phyloP scores from a whole-genome alignment of 2,888 invertebrate genomes.

The Eilema depressum region DNA sequence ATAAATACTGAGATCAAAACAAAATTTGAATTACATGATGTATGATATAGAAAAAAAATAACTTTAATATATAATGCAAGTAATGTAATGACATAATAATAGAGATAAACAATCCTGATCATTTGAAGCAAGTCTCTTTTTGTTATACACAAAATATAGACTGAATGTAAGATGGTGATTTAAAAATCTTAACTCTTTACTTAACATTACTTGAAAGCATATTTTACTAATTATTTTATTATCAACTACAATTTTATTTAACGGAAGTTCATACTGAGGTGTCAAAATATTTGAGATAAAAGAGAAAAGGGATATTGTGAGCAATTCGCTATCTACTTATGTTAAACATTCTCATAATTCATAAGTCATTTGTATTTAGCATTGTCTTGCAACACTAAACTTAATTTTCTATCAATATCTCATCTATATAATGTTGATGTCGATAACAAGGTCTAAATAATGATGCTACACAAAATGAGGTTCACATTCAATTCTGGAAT shows the following conservation, averaged over 20 bases:
- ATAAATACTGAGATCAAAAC: constrained; percentile 41
- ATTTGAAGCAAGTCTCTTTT: neutral
- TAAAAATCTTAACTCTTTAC: constrained; percentile 14
- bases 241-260: constrained; percentile 46
- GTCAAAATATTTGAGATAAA: constrained; percentile 47
- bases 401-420: constrained; percentile 21
- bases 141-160: neutral
- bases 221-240: constrained; percentile 49
- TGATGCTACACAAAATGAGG: constrained; percentile 73
- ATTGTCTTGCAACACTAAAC: constrained; percentile 6
- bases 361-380: constrained; percentile 33
- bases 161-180: constrained; percentile 7
- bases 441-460: constrained; percentile 24
- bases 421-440: constrained; percentile 22
- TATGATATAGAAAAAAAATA: constrained; percentile 4
- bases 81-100: neutral
- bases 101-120: constrained; percentile 17
- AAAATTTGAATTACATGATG: constrained; percentile 23
- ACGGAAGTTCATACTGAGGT: constrained; percentile 44
- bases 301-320: constrained; percentile 49
- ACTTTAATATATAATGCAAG: constrained; percentile 13
- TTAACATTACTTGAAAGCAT: constrained; percentile 32
- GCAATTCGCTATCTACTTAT: constrained; percentile 52
- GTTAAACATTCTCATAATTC: constrained; percentile 36
- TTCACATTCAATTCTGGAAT: constrained; percentile 63